Conservation (phyloP, 2,113 vertebrate species). For the Heteronetta atricapilla region DNA sequence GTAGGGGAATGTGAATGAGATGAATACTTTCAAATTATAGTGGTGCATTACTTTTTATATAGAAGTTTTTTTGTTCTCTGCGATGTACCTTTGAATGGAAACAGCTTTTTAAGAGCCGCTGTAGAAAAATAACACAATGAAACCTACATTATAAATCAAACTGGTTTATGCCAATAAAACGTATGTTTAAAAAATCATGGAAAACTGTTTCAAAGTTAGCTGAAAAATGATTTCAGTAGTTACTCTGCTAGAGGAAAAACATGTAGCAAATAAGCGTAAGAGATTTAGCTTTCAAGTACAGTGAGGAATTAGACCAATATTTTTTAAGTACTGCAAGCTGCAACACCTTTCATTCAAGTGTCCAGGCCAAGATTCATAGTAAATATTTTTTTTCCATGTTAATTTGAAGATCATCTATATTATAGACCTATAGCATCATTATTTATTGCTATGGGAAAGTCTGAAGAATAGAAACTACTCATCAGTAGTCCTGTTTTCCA, state of each 20-base stretch:
- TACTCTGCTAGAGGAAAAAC: slow-evolving; percentile 5
- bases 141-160: slow-evolving; percentile 57
- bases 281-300: not conserved
- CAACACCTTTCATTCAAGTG: not conserved
- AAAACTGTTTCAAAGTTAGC: slow-evolving; percentile 4
- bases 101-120: slow-evolving; percentile 34
- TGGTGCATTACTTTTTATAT: slow-evolving; percentile 50
- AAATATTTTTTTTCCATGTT: not conserved
- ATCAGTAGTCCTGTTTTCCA: not conserved
- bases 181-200: slow-evolving; percentile 38
- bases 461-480: not conserved
- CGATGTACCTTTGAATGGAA: slow-evolving; percentile 7
- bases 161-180: slow-evolving; percentile 24
- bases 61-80: slow-evolving; percentile 45
- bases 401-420: not conserved
- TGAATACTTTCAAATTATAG: slow-evolving; percentile 74
- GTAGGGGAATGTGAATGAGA: slow-evolving; percentile 60
- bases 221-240: slow-evolving; percentile 28
- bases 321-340: not conserved
- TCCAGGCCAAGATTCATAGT: not conserved
- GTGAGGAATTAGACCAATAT: not conserved
- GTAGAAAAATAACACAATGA: slow-evolving; percentile 26
- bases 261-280: not conserved
- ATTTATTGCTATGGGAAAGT: not conserved
- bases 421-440: not conserved